A percentile compares a stretch with the other conserved stretches of the same genome.
Conservation (phyloP, 2,888 invertebrate species). For the Dynastes grantii region DNA sequence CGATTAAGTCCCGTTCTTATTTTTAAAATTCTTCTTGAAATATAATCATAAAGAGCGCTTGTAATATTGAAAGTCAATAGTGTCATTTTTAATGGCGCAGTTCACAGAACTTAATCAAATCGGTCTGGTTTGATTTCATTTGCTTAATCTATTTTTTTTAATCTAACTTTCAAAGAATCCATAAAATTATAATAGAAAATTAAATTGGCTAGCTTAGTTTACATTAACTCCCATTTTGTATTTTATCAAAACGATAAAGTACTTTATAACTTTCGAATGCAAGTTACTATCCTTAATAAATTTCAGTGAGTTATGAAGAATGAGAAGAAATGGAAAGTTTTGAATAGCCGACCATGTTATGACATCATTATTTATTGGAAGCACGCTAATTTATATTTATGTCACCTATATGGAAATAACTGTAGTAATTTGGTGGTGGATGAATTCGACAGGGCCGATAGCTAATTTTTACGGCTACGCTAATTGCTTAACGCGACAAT, state of each 20-base stretch:
- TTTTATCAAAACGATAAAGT: not conserved
- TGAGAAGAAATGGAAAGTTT: not conserved
- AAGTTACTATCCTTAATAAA: not conserved
- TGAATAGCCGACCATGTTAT: not conserved
- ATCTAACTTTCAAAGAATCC: not conserved
- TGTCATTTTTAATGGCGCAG: not conserved
- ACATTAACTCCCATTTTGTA: not conserved
- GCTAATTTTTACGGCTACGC: not conserved
- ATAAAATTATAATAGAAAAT: not conserved
- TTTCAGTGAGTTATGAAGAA: not conserved
- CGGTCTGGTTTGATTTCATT: not conserved
- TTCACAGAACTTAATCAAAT: not conserved
- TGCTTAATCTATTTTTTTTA: not conserved
- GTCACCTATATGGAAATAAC: slow-evolving; percentile 11
- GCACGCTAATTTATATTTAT: not conserved
- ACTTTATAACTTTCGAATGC: not conserved
- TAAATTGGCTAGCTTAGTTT: not conserved
- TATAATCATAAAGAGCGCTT: too few species aligned
- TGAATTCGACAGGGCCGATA: not conserved
- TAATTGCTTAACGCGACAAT: not conserved
- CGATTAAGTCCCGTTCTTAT: too few species aligned
- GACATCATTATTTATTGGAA: not conserved
- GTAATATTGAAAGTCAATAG: too few species aligned
- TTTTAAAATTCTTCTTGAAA: too few species aligned
- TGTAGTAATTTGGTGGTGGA: not conserved